Evolutionary conservation across 2,113 vertebrate species (phyloP).

Genomic region (Cisticola juncidis): DNA sequence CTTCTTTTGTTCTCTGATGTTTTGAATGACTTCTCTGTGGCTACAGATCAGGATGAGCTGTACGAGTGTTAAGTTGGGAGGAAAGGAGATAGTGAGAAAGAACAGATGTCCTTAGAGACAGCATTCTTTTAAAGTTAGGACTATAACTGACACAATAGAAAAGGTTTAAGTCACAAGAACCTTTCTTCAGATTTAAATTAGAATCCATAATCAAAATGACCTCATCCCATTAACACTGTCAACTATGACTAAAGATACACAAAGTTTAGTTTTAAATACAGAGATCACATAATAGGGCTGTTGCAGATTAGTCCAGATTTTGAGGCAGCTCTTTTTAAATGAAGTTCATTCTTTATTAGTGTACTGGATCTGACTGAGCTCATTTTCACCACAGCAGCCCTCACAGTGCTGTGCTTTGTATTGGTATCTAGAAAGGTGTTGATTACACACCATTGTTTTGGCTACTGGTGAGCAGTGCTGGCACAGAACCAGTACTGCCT

Average conservation of each 20-base stretch:
- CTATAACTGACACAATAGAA: neutral
- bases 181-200: neutral
- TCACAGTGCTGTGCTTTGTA: neutral
- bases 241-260: neutral
- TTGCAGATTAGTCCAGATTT: neutral
- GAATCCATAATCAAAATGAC: neutral
- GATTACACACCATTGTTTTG: neutral
- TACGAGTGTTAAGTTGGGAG: neutral
- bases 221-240: neutral
- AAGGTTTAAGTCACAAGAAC: neutral
- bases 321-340: neutral
- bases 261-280: neutral
- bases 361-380: neutral
- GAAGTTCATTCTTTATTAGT: neutral
- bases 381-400: neutral
- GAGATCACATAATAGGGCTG: neutral
- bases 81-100: neutral
- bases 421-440: neutral
- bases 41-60: neutral
- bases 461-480: neutral
- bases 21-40: neutral
- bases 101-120: neutral
- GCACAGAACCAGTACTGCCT: neutral
- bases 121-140: neutral
- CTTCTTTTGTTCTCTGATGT: constrained; percentile 9